These are phyloP conservation scores for Drosophila hamatofila DNA, from an alignment of 2,888 invertebrate species.

Conservation along the genomic window DNA sequence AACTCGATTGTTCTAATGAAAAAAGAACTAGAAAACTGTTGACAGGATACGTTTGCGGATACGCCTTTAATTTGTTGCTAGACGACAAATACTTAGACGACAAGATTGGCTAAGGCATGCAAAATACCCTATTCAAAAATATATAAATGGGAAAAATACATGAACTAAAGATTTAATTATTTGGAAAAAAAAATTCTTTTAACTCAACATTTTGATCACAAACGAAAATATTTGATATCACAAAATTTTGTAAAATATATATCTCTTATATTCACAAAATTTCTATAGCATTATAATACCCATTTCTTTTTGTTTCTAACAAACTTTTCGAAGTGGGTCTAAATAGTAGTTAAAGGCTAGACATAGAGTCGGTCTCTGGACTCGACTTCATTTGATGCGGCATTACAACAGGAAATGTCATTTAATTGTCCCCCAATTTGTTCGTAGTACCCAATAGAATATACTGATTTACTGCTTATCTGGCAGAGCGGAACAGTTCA, in stretches of 20 bases:
- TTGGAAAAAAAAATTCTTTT: too few species aligned
- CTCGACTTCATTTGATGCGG: constrained; percentile 53
- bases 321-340: constrained; percentile 26
- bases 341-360: constrained; percentile 9
- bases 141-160: too few species aligned
- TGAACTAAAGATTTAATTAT: too few species aligned
- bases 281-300: neutral
- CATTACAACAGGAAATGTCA: constrained; percentile 52
- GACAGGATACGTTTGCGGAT: constrained; percentile 82
- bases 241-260: too few species aligned
- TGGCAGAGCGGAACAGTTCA: constrained; percentile 36
- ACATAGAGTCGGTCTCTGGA: constrained; percentile 10
- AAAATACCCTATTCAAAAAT: neutral
- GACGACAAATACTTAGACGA: neutral
- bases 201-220: too few species aligned
- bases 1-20: constrained; percentile 66
- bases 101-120: neutral
- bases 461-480: constrained; percentile 19
- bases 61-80: constrained; percentile 79
- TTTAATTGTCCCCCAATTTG: constrained; percentile 60
- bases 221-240: too few species aligned
- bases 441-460: constrained; percentile 12
- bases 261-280: too few species aligned
- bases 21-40: constrained; percentile 79
- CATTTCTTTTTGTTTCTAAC: neutral